These are phyloP conservation scores for Chaetogeoica ovagalla DNA, from an alignment of 2,888 invertebrate genomes.

Conservation along the genomic window DNA sequence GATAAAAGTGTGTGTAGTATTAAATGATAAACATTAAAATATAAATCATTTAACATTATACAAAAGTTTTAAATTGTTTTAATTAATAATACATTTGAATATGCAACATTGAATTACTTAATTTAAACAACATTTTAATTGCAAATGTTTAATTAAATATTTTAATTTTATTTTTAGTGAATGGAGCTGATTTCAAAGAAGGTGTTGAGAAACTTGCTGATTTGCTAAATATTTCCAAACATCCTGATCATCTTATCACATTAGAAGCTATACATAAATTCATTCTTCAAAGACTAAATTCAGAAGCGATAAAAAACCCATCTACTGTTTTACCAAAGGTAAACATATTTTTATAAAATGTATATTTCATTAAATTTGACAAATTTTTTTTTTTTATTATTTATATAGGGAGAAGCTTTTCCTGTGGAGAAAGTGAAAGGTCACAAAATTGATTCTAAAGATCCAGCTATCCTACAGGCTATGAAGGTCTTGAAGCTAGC, in stretches of 20 bases:
- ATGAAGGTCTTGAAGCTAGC: slow-evolving; percentile 78
- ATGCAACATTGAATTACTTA: not conserved
- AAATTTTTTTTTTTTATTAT: slow-evolving; percentile 46
- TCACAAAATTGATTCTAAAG: slow-evolving; percentile 63
- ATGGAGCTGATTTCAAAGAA: slow-evolving; percentile 77
- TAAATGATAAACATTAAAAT: not conserved
- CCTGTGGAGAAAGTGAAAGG: slow-evolving; percentile 63
- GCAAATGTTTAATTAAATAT: not conserved
- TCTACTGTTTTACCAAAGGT: slow-evolving; percentile 62
- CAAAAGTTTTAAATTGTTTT: not conserved
- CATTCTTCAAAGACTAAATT: slow-evolving; percentile 66
- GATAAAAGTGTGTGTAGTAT: too few relatives aligned
- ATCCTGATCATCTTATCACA: slow-evolving; percentile 78
- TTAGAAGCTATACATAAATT: slow-evolving; percentile 71
- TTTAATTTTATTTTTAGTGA: slow-evolving; percentile 60
- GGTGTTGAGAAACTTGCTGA: slow-evolving; percentile 80
- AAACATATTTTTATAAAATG: slow-evolving; percentile 47
- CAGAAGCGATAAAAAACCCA: slow-evolving; percentile 65
- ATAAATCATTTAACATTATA: not conserved
- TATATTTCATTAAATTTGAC: not conserved
- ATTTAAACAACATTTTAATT: not conserved
- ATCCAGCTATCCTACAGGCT: slow-evolving; percentile 70
- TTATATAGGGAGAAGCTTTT: slow-evolving; percentile 67
- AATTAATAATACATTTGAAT: not conserved
- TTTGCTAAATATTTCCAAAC: slow-evolving; percentile 76